Percentiles rank a stretch among this genome's conserved stretches.
Evolutionary conservation across 2,113 vertebrate genomes (phyloP).

Genomic region (Serinus canaria): DNA sequence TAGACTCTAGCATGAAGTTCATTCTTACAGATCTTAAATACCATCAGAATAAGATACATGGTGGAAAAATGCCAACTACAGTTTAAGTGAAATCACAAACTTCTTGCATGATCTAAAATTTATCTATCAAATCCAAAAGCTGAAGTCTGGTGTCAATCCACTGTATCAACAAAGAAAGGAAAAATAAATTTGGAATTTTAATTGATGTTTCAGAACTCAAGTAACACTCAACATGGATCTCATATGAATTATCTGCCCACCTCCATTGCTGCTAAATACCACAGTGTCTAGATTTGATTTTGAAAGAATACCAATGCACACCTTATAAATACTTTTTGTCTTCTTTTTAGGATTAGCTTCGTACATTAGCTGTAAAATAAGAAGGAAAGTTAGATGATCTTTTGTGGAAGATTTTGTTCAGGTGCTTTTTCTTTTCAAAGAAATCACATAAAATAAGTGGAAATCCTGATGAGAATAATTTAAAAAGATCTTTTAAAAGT

Average conservation of each 20-base stretch:
- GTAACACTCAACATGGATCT: conserved; percentile 59
- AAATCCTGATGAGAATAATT: conserved; percentile 60
- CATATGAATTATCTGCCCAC: conserved; percentile 66
- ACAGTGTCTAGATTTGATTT: conserved; percentile 67
- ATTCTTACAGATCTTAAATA: conserved; percentile 13
- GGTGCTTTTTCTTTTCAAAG: conserved; percentile 66
- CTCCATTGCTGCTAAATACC: conserved; percentile 66
- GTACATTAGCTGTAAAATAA: conserved; percentile 85
- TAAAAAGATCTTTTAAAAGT: conserved; percentile 18
- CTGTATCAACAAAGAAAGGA: conserved; percentile 57
- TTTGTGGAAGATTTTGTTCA: conserved; percentile 69
- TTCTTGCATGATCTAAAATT: conserved; percentile 30
- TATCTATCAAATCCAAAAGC: conserved; percentile 62
- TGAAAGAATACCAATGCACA: conserved; percentile 73
- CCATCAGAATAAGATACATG: conserved; percentile 3
- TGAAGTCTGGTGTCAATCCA: conserved; percentile 62
- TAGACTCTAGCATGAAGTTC: conserved; percentile 23
- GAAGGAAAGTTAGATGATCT: conserved; percentile 74
- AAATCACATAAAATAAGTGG: conserved; percentile 66
- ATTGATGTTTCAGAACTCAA: conserved; percentile 52
- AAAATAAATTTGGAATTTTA: conserved; percentile 54
- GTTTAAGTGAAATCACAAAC: conserved; percentile 57
- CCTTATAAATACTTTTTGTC: conserved; percentile 96
- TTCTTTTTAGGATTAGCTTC: conserved; percentile 95
- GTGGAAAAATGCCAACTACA: conserved; percentile 37